These are phyloP conservation scores for Artemia sinica DNA, from an alignment of 2,888 invertebrate genomes.

Conservation along the genomic window DNA sequence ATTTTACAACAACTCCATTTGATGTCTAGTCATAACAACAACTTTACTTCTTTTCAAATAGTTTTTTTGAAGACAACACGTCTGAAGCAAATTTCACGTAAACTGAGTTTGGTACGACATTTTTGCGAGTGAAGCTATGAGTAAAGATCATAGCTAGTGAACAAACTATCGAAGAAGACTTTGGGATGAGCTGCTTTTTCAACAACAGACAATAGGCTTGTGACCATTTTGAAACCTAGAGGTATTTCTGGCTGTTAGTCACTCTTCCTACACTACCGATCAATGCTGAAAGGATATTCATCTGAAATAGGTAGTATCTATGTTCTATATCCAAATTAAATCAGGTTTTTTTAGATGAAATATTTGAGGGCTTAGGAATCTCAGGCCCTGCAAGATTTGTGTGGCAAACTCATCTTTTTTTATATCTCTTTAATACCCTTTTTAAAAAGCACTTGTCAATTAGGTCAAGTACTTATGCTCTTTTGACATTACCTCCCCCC, in stretches of 20 bases:
- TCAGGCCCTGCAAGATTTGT: not conserved
- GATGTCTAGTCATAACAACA: not conserved
- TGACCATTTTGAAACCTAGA: slow-evolving; percentile 1
- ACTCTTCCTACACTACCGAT: not conserved
- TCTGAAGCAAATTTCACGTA: not conserved
- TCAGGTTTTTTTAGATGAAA: not conserved
- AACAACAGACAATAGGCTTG: not conserved
- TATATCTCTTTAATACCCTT: not conserved
- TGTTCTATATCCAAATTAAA: not conserved
- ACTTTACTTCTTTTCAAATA: not conserved
- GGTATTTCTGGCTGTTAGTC: not conserved
- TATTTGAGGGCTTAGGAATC: not conserved
- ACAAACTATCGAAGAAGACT: too few species aligned
- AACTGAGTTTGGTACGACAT: not conserved
- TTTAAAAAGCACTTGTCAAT: too few species aligned
- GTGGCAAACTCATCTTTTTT: not conserved
- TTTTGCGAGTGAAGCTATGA: not conserved
- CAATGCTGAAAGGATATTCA: slow-evolving; percentile 1
- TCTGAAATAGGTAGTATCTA: not conserved
- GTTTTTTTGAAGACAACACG: too few species aligned
- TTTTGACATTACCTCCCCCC: not conserved
- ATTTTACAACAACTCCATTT: not conserved
- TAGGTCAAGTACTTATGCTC: not conserved
- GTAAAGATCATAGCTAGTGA: too few species aligned
- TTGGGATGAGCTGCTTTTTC: not conserved